Evolutionary conservation across 2,888 invertebrate genomes (phyloP).

Genomic region (Drosophila borealis): DNA sequence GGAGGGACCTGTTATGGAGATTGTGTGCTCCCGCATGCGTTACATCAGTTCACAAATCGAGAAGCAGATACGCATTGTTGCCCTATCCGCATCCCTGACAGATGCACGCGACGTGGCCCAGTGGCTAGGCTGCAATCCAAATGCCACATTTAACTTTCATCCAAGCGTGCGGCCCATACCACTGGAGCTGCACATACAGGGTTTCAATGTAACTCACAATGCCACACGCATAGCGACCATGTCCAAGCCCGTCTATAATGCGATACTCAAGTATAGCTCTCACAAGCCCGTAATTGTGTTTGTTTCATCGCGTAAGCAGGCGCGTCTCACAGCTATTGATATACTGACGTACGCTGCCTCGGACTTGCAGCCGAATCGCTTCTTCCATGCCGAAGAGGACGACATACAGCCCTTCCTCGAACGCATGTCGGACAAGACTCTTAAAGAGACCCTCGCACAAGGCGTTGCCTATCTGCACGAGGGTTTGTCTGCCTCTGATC

Average conservation of each 20-base stretch:
- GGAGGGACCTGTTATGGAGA: slow-evolving; percentile 97
- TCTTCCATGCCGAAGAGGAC: slow-evolving; percentile 94
- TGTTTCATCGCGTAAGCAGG: slow-evolving; percentile 95
- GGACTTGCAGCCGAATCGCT: slow-evolving; percentile 93
- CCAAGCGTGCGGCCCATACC: slow-evolving; percentile 98
- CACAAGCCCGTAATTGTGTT: slow-evolving; percentile 95
- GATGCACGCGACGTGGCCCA: slow-evolving; percentile 98
- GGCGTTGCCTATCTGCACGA: slow-evolving; percentile 99
- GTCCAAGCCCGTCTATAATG: slow-evolving; percentile 98
- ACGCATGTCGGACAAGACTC: slow-evolving; percentile 93
- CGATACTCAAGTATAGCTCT: slow-evolving; percentile 93
- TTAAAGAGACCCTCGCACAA: slow-evolving; percentile 96
- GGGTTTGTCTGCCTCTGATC: slow-evolving; percentile 93
- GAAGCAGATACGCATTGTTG: slow-evolving; percentile 95
- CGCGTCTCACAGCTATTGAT: slow-evolving; percentile 97
- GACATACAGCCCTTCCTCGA: slow-evolving; percentile 96
- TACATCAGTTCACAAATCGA: slow-evolving; percentile 98
- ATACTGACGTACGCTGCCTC: slow-evolving; percentile 97
- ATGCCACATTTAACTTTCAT: slow-evolving; percentile 99
- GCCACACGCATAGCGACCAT: slow-evolving; percentile 98
- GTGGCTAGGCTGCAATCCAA: slow-evolving; percentile 97
- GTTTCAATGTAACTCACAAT: slow-evolving; percentile 99
- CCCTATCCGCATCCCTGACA: slow-evolving; percentile 95
- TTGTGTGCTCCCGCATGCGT: slow-evolving; percentile 95
- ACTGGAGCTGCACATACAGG: slow-evolving; percentile 97